A percentile compares a stretch with the other conserved stretches of the same genome.
Evolutionary conservation across 2,797 vertebrate species (phyloP).

Genomic region (Coccyzus lansbergi): DNA sequence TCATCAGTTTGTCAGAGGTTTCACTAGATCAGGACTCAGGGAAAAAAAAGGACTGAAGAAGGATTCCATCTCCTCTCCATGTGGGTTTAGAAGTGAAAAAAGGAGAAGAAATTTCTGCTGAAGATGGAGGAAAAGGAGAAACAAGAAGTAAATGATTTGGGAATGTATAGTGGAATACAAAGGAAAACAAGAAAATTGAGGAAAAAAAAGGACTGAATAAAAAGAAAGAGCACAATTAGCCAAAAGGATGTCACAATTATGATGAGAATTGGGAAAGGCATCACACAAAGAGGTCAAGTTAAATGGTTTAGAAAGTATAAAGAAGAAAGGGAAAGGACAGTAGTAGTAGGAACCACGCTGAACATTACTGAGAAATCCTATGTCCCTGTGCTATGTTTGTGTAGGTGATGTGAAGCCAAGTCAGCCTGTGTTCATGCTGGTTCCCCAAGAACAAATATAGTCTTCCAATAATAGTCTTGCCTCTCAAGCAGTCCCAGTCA

Average conservation of each 20-base stretch:
- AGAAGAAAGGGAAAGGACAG: background rate
- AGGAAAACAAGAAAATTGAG: background rate
- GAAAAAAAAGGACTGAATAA: background rate
- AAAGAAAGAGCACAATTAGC: background rate
- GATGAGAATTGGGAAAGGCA: background rate
- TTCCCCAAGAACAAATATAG: background rate
- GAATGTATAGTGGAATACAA: background rate
- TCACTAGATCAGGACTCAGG: background rate
- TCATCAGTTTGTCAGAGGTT: background rate
- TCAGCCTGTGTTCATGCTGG: background rate
- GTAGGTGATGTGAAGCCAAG: background rate
- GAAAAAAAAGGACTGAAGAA: background rate
- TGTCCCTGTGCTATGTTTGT: background rate
- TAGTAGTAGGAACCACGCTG: background rate
- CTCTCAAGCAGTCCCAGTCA: background rate
- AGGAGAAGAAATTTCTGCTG: background rate
- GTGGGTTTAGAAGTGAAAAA: background rate
- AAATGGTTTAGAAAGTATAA: background rate
- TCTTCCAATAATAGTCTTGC: background rate
- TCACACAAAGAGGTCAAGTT: background rate
- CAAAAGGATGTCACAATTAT: background rate
- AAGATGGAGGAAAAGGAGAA: background rate
- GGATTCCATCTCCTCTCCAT: background rate
- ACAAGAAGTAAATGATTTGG: background rate
- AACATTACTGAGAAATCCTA: background rate